Evolutionary conservation across 2,888 invertebrate species (phyloP).

Genomic region (Platypus cylindrus): DNA sequence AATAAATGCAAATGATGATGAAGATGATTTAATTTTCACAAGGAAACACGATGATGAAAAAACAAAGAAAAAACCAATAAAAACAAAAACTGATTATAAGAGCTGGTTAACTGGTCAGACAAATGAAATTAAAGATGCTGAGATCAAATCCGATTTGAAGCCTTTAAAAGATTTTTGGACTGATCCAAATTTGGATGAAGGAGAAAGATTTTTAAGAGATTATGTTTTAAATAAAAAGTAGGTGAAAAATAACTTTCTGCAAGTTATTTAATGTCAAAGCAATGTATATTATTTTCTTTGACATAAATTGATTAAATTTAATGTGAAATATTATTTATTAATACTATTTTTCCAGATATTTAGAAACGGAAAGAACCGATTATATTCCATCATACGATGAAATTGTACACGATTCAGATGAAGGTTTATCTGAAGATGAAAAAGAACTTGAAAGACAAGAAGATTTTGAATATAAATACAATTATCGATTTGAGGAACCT

Average conservation of each 20-base stretch:
- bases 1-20: conserved; percentile 37
- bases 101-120: conserved; percentile 72
- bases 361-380: conserved; percentile 37
- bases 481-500: conserved; percentile 94
- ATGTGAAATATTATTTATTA: conserved; percentile 1
- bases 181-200: conserved; percentile 65
- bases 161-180: conserved; percentile 76
- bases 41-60: conserved; percentile 41
- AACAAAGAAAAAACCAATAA: conserved; percentile 26
- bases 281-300: too few species aligned
- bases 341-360: conserved; percentile 31
- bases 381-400: conserved; percentile 53
- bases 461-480: conserved; percentile 88
- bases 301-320: not conserved
- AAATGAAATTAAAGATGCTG: conserved; percentile 43
- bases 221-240: conserved; percentile 79
- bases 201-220: conserved; percentile 83
- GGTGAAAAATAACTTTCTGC: not conserved
- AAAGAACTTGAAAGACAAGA: conserved; percentile 67
- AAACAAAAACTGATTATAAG: conserved; percentile 49
- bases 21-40: conserved; percentile 38
- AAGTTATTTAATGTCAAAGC: not conserved
- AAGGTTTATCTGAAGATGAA: conserved; percentile 65
- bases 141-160: conserved; percentile 51
- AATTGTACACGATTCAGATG: conserved; percentile 46